Evolutionary conservation across 2,797 vertebrate species (phyloP).

Genomic region (Protonibea diacanthus): DNA sequence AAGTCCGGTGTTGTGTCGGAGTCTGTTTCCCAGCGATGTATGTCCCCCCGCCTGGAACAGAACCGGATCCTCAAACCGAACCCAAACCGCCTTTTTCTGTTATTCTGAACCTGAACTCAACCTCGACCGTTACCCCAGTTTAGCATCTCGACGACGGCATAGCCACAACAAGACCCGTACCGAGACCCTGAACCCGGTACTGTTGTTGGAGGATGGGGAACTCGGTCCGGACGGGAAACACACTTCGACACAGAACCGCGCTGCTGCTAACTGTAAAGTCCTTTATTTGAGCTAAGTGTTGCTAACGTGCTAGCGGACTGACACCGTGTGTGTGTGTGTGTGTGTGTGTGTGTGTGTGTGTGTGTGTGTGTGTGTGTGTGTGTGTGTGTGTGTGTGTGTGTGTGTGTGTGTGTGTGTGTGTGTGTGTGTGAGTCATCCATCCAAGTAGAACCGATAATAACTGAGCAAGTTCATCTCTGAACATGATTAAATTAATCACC

Average conservation of each 20-base stretch:
- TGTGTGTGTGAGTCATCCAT: background rate
- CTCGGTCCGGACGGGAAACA: background rate
- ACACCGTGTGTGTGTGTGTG: background rate
- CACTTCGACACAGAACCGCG: background rate
- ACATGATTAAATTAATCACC: background rate
- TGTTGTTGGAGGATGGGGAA: background rate
- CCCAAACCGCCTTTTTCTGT: no score
- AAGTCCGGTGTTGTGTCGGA: conserved; percentile 53
- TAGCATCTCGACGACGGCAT: accelerated
- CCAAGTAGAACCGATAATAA: accelerated
- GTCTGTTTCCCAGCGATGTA: background rate
- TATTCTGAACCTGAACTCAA: accelerated
- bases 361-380: background rate
- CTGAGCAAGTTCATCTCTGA: accelerated
- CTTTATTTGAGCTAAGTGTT: background rate
- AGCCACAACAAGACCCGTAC: background rate
- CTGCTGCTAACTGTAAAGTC: background rate
- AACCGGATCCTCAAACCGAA: background rate
- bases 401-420: no score
- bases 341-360: no score
- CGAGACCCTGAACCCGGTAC: background rate
- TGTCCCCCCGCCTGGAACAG: background rate
- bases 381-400: background rate
- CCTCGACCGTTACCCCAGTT: no score
- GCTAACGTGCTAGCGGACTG: conserved; percentile 24